Evolutionary conservation across 2,113 vertebrate genomes (phyloP), one percentile per base, ranked within the genome.

Genomic region (human): DNA sequence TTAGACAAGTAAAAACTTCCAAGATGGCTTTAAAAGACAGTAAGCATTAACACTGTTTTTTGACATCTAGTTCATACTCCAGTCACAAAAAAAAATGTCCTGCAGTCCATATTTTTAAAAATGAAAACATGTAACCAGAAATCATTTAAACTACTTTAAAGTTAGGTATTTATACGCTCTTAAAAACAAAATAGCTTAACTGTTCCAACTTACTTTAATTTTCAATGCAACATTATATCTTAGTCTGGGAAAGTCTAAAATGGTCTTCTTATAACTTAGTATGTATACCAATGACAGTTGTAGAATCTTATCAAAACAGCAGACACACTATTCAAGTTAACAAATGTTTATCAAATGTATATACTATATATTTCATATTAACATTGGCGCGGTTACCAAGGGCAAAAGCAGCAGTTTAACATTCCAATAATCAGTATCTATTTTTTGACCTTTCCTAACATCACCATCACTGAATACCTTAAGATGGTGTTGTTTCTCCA

Each of bases 171-270:
- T 52, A 76, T 68, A 75, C 50, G 66, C 73, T 85, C 87, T 97
- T 84, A 95, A 79, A 88, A 86, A 81, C 45, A 87, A 81, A 84
- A 92, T 30, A 90, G 78, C 70, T 92, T 81, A 87, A 86, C 12
- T 95, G 27, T 83, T 86, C 66, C 93, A 92, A 93, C n/a, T 92
- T 89, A 48, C 81, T 72, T 86, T 86, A 85, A 48, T 61, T 97
- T 83, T 88, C 48, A 96, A 23, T 90, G 97, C 25, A 93, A 93
- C 38, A 90, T 64, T 88, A 82, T 81, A 93, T 66, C 40, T 72
- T 79, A 94, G 72, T 64, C 76, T 94, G 6, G 12, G n/a, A 94
- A 91, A 89, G 30, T 93, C 22, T 93, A 57, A 86, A 83, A 93
- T 50, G 66, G 45, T 79, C 20, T 20, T 20, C 73, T 43, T 43